These are phyloP conservation scores for Prunella strophiata DNA, from an alignment of 2,797 vertebrate species.

Conservation along the genomic window DNA sequence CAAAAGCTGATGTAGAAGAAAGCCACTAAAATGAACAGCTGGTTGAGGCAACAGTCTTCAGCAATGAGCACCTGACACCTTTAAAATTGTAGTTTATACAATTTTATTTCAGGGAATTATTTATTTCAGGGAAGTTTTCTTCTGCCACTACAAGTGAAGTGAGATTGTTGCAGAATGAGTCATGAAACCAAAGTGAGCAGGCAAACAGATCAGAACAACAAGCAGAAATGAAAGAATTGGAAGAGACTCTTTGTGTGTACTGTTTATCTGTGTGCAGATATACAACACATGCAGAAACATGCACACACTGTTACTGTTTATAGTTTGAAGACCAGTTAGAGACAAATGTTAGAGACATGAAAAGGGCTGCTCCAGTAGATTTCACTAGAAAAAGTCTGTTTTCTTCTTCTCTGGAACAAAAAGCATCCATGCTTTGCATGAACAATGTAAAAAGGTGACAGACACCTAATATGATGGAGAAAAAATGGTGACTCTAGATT, in stretches of 20 bases:
- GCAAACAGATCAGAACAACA: not conserved
- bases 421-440: not conserved
- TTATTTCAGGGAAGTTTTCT: conserved; percentile 5
- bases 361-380: not conserved
- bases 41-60: not conserved
- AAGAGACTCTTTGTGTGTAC: not conserved
- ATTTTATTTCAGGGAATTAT: not conserved
- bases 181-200: not conserved
- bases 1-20: not conserved
- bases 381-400: not conserved
- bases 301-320: not conserved
- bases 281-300: not conserved
- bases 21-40: not conserved
- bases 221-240: not conserved
- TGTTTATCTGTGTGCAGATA: not conserved
- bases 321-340: not conserved
- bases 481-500: not conserved
- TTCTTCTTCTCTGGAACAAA: not conserved
- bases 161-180: conserved; percentile 5
- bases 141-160: not conserved
- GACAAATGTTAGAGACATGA: not conserved
- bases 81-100: not conserved
- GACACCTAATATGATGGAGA: not conserved
- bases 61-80: not conserved
- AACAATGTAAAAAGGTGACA: not conserved